Evolutionary conservation across 2,797 vertebrate species (phyloP), one percentile per base, ranked within the genome.

Genomic region (Scolopax rusticola): DNA sequence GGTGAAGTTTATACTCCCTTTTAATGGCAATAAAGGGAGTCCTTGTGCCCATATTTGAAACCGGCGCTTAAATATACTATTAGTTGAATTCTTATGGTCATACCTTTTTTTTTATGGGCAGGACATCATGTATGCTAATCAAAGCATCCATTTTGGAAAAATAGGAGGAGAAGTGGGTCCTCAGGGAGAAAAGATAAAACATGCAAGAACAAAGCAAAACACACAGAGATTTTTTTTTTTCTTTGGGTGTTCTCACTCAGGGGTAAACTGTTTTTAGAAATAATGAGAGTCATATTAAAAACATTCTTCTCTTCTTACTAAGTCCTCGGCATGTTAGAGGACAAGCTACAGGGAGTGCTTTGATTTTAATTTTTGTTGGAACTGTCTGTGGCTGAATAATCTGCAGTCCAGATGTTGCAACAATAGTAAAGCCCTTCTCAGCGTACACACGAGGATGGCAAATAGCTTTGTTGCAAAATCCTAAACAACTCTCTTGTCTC

Each of bases 361-460:
- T 86, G 89, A 95, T 93, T 96, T 94, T 84, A 43, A 93, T 91
- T 93, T 89, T 80, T 86, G 80, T 96, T 96, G 93, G 88, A 97
- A 89, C 54, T 1, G 5, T 91, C 85, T 88, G 77, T 9, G 73
- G 41, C 54, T 86, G 67, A 57, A 59, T 95, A 94, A 96, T 90
- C 91, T 95, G 93, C 74, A 92, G 57, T 27, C 93, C 97, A 96
- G 92, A 97, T 97, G 96, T 94, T 90, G 56, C 41, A 95, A 89
- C 60, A 85, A 76, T 53, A 85, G 57, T 32, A 3, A 92, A 94
- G 89, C 67, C 92, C 71, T 73, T 69, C 76, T 65, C 68, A 81
- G 36, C 12, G 40, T 17, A 84, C 33, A 81, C 67, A 57, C 0
- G 2, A 84, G 76, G 83, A 67, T 68, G 77, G 45, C 82, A 93